These are phyloP conservation scores for Hylomyscus alleni DNA, from an alignment of 2,797 vertebrate genomes.

Conservation along the genomic window DNA sequence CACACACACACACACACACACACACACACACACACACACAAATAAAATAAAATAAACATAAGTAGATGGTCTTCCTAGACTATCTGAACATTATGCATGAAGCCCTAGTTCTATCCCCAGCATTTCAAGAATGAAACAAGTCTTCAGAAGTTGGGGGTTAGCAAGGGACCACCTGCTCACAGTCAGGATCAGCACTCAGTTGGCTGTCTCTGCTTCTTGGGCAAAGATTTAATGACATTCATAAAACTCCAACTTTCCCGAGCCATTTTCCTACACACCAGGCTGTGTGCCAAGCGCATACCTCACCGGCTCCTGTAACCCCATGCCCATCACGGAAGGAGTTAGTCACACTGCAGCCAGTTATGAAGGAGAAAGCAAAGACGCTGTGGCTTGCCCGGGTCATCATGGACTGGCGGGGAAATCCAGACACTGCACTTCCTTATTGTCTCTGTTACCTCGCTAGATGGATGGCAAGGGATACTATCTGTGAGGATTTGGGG, in stretches of 20 bases:
- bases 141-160: not conserved
- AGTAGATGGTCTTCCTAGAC: not conserved
- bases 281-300: not conserved
- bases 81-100: not conserved
- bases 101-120: not conserved
- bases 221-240: not conserved
- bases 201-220: not conserved
- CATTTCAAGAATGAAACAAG: not conserved
- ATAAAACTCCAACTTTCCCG: constrained; percentile 33
- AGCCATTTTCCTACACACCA: constrained; percentile 13
- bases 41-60: not conserved
- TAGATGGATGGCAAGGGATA: not conserved
- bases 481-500: not conserved
- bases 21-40: not conserved
- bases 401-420: not conserved
- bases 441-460: not conserved
- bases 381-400: not conserved
- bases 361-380: not conserved
- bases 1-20: not conserved
- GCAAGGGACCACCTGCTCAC: not conserved
- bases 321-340: not conserved
- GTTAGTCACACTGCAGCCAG: not conserved
- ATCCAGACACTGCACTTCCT: not conserved
- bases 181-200: not conserved
- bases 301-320: not conserved